A percentile compares a stretch with the other conserved stretches of the same genome.
Evolutionary conservation across 2,888 invertebrate genomes (phyloP).

Genomic region (Dorcus parallelipipedus): DNA sequence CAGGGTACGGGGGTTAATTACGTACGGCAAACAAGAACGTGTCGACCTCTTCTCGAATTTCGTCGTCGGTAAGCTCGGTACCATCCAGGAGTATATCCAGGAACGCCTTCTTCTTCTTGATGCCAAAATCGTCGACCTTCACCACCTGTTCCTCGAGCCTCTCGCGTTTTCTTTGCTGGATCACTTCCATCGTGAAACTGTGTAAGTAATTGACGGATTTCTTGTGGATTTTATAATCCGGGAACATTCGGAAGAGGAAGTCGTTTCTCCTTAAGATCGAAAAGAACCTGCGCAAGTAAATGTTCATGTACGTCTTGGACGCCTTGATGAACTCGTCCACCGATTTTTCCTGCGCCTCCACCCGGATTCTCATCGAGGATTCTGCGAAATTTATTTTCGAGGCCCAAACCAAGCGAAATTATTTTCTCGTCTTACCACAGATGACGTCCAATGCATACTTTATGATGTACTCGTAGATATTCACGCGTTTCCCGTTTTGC

Average conservation of each 20-base stretch:
- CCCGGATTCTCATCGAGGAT: constrained; percentile 25
- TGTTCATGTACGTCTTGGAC: constrained; percentile 14
- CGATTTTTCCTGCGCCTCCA: constrained; percentile 20
- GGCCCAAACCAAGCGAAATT: background rate
- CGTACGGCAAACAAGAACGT: constrained; percentile 57
- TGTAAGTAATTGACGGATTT: constrained; percentile 20
- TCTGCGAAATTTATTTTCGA: constrained; percentile 14
- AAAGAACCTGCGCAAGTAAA: constrained; percentile 24
- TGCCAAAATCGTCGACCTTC: constrained; percentile 36
- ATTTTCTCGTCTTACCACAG: constrained; percentile 38
- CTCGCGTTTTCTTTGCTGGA: constrained; percentile 21
- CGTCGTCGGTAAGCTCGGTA: constrained; percentile 24
- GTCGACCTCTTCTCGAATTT: constrained; percentile 52
- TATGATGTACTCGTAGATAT: constrained; percentile 49
- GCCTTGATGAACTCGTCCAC: constrained; percentile 18
- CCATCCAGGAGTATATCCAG: constrained; percentile 26
- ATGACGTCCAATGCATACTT: constrained; percentile 48
- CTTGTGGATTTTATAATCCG: constrained; percentile 19
- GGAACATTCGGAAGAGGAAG: constrained; percentile 21
- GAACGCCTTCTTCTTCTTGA: constrained; percentile 14
- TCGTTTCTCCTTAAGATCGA: constrained; percentile 24
- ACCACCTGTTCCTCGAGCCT: constrained; percentile 2
- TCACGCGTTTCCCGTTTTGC: constrained; percentile 29
- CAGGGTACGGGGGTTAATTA: constrained; percentile 1
- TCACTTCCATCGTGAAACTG: constrained; percentile 20